phyloP scores from a whole-genome alignment of 2,113 vertebrate species.

The Lota lota region DNA sequence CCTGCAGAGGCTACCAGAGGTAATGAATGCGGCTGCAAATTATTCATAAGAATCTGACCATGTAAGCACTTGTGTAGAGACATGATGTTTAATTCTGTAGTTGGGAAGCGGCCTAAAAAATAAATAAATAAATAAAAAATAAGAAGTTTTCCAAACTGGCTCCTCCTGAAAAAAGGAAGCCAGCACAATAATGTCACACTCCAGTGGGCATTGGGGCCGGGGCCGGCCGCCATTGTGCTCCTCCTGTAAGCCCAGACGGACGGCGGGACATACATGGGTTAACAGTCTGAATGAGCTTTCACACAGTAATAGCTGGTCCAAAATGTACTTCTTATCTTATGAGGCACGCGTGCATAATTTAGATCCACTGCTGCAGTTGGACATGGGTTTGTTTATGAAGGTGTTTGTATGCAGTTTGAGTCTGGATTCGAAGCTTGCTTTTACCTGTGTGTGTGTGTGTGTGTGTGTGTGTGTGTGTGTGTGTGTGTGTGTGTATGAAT shows the following conservation, averaged over 20 bases:
- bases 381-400: conserved; percentile 3
- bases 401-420: not conserved
- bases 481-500: conserved; percentile 20
- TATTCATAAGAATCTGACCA: conserved; percentile 71
- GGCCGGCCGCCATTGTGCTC: conserved; percentile 57
- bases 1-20: conserved; percentile 47
- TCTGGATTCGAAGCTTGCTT: too few species aligned
- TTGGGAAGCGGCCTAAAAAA: conserved; percentile 27
- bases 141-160: conserved; percentile 58
- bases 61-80: conserved; percentile 72
- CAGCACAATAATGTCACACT: conserved; percentile 71
- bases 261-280: conserved; percentile 41
- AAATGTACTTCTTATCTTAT: conserved; percentile 69
- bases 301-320: conserved; percentile 62
- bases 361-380: conserved; percentile 50
- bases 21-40: conserved; percentile 64
- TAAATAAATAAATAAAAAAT: not conserved
- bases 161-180: conserved; percentile 48
- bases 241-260: conserved; percentile 39
- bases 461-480: conserved; percentile 1
- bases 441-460: not conserved
- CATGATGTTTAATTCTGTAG: conserved; percentile 69
- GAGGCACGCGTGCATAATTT: conserved; percentile 65
- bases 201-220: conserved; percentile 70
- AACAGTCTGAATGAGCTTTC: conserved; percentile 64